Conservation (phyloP, 2,888 invertebrate species). For the Folsomia candida region DNA sequence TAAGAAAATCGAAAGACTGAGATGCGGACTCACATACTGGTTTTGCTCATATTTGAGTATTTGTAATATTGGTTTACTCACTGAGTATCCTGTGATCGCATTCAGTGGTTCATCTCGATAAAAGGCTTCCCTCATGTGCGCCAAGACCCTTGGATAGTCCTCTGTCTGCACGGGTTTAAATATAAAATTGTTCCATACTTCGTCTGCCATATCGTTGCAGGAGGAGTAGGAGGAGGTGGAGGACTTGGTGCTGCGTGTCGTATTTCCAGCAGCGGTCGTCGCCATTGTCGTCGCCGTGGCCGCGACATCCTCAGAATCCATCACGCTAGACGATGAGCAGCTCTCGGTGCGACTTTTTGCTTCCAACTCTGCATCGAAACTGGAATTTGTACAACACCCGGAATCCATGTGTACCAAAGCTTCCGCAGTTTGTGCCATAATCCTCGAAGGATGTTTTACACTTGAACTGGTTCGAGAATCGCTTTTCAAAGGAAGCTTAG, state of each 20-base stretch:
- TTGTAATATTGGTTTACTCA: too few relatives aligned
- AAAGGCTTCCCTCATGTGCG: conserved; percentile 32
- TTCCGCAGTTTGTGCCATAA: not conserved
- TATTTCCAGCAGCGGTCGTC: not conserved
- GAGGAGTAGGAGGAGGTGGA: conserved; percentile 6
- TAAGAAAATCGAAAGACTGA: too few relatives aligned
- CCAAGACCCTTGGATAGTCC: conserved; percentile 36
- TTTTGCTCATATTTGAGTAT: too few relatives aligned
- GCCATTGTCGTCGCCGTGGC: not conserved
- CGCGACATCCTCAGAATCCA: not conserved
- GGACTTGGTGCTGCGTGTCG: not conserved
- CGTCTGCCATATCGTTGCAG: conserved; percentile 4
- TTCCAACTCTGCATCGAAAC: not conserved
- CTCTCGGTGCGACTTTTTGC: not conserved
- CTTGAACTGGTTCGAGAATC: not conserved
- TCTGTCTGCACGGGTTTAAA: conserved; percentile 37
- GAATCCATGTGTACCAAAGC: not conserved
- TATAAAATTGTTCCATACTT: conserved; percentile 11
- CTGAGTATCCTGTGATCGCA: conserved; percentile 18
- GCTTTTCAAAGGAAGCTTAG: not conserved
- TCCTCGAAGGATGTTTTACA: too few relatives aligned
- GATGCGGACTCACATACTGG: too few relatives aligned
- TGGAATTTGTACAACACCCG: not conserved
- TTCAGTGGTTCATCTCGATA: conserved; percentile 38
- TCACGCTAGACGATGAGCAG: not conserved